Percentiles rank a stretch among this genome's conserved stretches.
phyloP scores from a whole-genome alignment of 2,113 vertebrate species.

The Sardina pilchardus region DNA sequence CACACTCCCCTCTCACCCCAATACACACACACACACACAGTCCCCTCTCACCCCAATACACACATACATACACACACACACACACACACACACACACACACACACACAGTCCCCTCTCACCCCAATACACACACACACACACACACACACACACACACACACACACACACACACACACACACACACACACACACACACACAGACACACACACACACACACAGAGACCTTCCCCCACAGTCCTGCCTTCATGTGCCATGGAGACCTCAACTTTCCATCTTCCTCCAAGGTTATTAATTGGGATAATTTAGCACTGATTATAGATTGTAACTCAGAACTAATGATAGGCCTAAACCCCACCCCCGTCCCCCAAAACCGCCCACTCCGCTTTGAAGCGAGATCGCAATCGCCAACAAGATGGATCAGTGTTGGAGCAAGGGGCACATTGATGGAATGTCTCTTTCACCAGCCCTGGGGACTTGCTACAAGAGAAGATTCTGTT shows the following conservation, averaged over 20 bases:
- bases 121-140: slow-evolving; percentile 54
- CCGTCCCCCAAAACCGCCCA: neutral
- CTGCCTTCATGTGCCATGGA: slow-evolving; percentile 59
- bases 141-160: neutral
- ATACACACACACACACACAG: neutral
- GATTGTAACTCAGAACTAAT: slow-evolving; percentile 67
- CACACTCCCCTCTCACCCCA: no score
- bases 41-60: no score
- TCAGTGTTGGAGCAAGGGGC: slow-evolving; percentile 49
- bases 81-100: slow-evolving; percentile 55
- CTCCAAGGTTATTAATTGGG: slow-evolving; percentile 66
- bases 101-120: slow-evolving; percentile 16
- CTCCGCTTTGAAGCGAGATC: slow-evolving; percentile 64
- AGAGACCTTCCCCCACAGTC: slow-evolving; percentile 23
- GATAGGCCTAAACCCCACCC: slow-evolving; percentile 55
- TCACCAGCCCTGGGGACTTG: slow-evolving; percentile 43
- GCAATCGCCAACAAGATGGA: slow-evolving; percentile 60
- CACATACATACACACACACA: no score
- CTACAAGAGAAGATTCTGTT: slow-evolving; percentile 50
- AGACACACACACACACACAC: slow-evolving; percentile 5
- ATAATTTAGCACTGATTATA: slow-evolving; percentile 65
- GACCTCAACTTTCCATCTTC: slow-evolving; percentile 56
- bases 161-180: neutral
- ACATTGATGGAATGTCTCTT: slow-evolving; percentile 52
- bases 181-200: neutral